Conservation (phyloP, 2,888 invertebrate genomes). For the Epistrophe eligans region DNA sequence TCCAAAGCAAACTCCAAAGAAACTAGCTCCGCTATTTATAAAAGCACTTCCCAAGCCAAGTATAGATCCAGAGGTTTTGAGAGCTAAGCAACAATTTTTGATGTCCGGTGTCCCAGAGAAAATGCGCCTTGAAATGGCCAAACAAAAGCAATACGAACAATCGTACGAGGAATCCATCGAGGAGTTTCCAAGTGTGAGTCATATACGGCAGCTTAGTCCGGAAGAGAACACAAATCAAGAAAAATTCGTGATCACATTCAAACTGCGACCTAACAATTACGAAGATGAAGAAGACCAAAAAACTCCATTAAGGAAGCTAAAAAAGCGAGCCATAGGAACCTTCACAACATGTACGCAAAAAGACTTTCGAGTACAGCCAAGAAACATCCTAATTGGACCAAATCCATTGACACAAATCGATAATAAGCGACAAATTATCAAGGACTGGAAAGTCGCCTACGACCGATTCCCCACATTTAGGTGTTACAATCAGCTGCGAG, state of each 20-base stretch:
- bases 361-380: constrained; percentile 73
- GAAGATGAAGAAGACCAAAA: constrained; percentile 56
- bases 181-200: constrained; percentile 87
- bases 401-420: constrained; percentile 78
- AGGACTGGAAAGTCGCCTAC: constrained; percentile 86
- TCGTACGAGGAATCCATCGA: constrained; percentile 82
- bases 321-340: constrained; percentile 69
- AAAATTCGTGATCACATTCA: constrained; percentile 61
- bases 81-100: constrained; percentile 89
- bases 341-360: constrained; percentile 76
- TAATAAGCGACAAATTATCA: constrained; percentile 82
- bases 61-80: constrained; percentile 85
- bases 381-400: constrained; percentile 3
- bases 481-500: constrained; percentile 86
- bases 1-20: constrained; percentile 82
- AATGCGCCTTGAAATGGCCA: constrained; percentile 85
- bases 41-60: constrained; percentile 85
- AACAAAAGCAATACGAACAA: constrained; percentile 84
- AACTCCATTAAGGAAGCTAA: constrained; percentile 49
- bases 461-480: constrained; percentile 88
- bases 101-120: constrained; percentile 89
- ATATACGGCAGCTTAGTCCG: constrained; percentile 86
- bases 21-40: constrained; percentile 90
- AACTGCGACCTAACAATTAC: constrained; percentile 35
- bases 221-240: constrained; percentile 68